Evolutionary conservation across 2,113 vertebrate species (phyloP).

Genomic region (Hippoglossus stenolepis): DNA sequence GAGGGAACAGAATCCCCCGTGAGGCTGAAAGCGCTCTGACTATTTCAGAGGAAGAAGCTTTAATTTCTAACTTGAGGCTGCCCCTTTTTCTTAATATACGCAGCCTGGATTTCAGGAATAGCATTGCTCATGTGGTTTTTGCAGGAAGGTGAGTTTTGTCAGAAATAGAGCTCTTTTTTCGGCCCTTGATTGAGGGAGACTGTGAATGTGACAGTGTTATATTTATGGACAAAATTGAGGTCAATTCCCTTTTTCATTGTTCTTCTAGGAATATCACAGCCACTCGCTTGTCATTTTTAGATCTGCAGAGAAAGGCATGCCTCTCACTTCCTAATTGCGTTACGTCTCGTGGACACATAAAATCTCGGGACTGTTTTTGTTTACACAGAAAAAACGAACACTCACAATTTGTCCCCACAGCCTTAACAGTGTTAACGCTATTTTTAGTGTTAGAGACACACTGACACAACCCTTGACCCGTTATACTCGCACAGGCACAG

Average conservation of each 20-base stretch:
- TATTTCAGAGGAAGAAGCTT: conserved; percentile 64
- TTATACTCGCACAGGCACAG: conserved; percentile 20
- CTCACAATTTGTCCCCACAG: conserved; percentile 9
- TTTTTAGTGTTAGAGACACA: conserved; percentile 20
- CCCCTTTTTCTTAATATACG: conserved; percentile 71
- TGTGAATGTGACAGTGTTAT: conserved; percentile 51
- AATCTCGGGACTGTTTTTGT: conserved; percentile 2
- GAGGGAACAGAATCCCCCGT: conserved; percentile 51
- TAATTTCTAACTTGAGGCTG: conserved; percentile 68
- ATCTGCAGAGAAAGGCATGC: neutral
- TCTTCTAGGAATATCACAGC: conserved; percentile 66
- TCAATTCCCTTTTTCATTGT: conserved; percentile 62
- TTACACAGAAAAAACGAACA: neutral
- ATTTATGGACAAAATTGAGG: conserved; percentile 64
- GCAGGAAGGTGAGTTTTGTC: conserved; percentile 65
- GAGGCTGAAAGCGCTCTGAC: conserved; percentile 52
- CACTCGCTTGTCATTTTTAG: conserved; percentile 14
- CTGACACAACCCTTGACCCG: conserved; percentile 43
- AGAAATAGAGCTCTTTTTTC: conserved; percentile 66
- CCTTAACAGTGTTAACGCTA: conserved; percentile 17
- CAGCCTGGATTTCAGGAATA: conserved; percentile 80
- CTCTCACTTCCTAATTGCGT: neutral
- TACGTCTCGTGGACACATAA: neutral
- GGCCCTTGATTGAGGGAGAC: conserved; percentile 53
- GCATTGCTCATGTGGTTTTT: conserved; percentile 68